Evolutionary conservation across 2,888 invertebrate species (phyloP), one percentile per base, ranked within the genome.

Genomic region (Drosophila dives): DNA sequence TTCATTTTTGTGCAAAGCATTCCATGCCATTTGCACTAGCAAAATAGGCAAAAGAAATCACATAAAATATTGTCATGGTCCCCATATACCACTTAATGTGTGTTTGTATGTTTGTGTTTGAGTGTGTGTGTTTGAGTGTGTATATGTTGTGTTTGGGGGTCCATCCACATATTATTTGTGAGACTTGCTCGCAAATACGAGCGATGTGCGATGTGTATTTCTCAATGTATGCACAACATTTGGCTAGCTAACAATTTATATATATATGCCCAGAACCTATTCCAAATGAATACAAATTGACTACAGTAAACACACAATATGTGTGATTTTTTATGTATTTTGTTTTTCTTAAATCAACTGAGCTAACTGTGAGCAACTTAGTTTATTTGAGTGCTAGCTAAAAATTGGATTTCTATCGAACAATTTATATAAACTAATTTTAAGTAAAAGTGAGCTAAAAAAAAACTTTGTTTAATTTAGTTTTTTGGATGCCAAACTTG

Each of bases 51-150:
- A 78, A 81, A 70, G 85, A 76, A 85, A 85, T 85, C 87, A 76
- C 80, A 87, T 85, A 86, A 86, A 86, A 80, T 86, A 84, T 81
- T 77, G 82, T 81, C 83, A 75, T 70, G 71, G 66, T 64, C 62
- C 50, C 55, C 54, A 29, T 45, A 51, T 54, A 50, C 38, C 40
- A 54, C 60, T 36, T 60, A 60, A 50, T 33, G 15, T 48, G 0
- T 36, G 12, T 54, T 4, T 33, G 8, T 51, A 5, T 15, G 4
- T n/a, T 3, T 5, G 23, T 20, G 26, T 32, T 15, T 15, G 29
- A 12, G 6, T 51, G 23, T 53, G 34, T 42, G 17, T 72, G 34
- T 48, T 53, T 64, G 50, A 67, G 23, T 53, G 34, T 45, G 15
- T 72, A 32, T 48, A 49, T 64, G 50, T 72, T 26, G 33, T 40